These are phyloP conservation scores for Odocoileus hemionus DNA, from an alignment of 2,113 vertebrate genomes.

Conservation along the genomic window DNA sequence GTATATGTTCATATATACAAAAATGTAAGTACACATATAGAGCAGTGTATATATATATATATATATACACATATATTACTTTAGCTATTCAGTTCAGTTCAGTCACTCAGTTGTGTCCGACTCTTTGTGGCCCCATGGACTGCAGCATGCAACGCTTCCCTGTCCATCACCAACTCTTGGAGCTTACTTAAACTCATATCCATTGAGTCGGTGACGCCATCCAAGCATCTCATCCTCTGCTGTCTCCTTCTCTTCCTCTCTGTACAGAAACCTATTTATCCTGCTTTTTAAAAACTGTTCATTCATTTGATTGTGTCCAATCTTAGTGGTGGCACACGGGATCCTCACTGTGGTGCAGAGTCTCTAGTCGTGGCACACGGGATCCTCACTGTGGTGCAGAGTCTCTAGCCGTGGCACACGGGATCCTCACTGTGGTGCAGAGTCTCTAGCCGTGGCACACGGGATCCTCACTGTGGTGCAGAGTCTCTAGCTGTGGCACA, in stretches of 20 bases:
- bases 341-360: not conserved
- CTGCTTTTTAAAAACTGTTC: not conserved
- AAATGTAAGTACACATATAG: not conserved
- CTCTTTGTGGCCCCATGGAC: not conserved
- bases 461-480: fast-evolving
- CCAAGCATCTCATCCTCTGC: not conserved
- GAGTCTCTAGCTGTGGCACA: not conserved
- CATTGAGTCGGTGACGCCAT: fast-evolving
- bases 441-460: too few relatives aligned
- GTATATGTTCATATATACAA: not conserved
- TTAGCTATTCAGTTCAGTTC: not conserved
- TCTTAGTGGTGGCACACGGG: not conserved
- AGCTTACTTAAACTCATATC: not conserved
- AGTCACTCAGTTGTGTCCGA: not conserved
- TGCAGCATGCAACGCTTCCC: not conserved
- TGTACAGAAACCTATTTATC: not conserved
- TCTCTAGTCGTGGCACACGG: too few relatives aligned
- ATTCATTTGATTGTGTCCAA: not conserved
- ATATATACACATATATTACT: not conserved
- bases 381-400: fast-evolving
- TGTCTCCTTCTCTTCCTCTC: not conserved
- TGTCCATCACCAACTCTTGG: not conserved
- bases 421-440: too few relatives aligned
- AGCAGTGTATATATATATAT: not conserved
- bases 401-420: too few relatives aligned